Percentiles rank a stretch among this genome's conserved stretches.
These are phyloP conservation scores for Stenichneumon culpator DNA, from an alignment of 2,888 invertebrate species.

Conservation along the genomic window DNA sequence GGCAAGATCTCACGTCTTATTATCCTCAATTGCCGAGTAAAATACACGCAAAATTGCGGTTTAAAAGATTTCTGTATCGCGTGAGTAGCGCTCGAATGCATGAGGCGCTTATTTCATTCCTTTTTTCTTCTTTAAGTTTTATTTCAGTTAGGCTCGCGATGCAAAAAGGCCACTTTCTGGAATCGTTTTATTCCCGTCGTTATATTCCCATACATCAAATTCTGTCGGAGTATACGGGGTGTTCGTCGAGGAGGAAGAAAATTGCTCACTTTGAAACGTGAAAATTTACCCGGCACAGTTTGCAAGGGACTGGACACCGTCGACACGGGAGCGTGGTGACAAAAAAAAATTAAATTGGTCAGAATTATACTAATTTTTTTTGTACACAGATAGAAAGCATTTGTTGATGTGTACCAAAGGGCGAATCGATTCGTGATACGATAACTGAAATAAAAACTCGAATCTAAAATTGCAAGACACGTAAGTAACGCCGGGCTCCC, in stretches of 20 bases:
- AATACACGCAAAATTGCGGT: conserved; percentile 15
- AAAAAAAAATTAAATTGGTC: not conserved
- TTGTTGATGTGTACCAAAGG: not conserved
- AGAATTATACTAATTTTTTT: not conserved
- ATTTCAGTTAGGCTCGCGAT: not conserved
- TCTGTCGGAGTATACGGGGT: not conserved
- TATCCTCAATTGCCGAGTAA: conserved; percentile 34
- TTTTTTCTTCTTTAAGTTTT: not conserved
- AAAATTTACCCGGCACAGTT: not conserved
- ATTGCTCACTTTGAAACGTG: conserved; percentile 5
- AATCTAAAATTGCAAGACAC: not conserved
- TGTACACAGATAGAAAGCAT: not conserved
- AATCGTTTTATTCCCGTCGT: conserved; percentile 7
- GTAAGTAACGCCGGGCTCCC: not conserved
- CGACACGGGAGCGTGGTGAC: not conserved
- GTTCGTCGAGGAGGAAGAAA: not conserved
- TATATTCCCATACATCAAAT: conserved; percentile 17
- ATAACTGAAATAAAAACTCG: not conserved
- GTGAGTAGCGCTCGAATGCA: conserved; percentile 25
- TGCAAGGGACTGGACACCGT: not conserved
- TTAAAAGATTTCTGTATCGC: conserved; percentile 40
- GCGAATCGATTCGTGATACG: not conserved
- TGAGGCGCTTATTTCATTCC: conserved; percentile 1
- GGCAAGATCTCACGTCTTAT: conserved; percentile 2
- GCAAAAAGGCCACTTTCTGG: conserved; percentile 9